phyloP scores from a whole-genome alignment of 2,113 vertebrate species.

The Myotis lucifugus region DNA sequence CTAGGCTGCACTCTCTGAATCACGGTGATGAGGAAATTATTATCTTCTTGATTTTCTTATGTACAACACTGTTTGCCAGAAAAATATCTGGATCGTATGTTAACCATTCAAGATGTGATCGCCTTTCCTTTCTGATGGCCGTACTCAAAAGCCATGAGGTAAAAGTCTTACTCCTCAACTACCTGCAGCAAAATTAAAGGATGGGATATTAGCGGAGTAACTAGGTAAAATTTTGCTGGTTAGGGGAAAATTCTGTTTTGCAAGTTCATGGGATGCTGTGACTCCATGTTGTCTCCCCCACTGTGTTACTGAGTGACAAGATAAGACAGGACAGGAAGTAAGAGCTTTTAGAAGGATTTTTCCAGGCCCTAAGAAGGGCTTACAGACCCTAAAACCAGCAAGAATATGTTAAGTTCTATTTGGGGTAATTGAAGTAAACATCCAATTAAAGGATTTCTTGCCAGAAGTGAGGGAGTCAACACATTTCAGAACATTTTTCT shows the following conservation, averaged over 20 bases:
- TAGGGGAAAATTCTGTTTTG: fast-evolving
- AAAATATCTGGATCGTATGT: background rate
- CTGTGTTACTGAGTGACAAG: background rate
- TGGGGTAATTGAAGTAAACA: slow-evolving; percentile 64
- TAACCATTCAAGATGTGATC: background rate
- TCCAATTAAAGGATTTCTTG: slow-evolving; percentile 66
- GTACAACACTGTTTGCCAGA: background rate
- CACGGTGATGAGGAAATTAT: background rate
- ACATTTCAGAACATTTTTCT: background rate
- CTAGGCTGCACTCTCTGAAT: background rate
- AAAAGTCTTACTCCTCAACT: background rate
- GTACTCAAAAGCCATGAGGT: background rate
- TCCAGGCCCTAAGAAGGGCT: background rate
- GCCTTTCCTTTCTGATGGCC: background rate
- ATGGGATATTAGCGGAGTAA: background rate
- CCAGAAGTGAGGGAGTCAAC: background rate
- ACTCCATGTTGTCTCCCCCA: background rate
- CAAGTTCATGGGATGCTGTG: fast-evolving
- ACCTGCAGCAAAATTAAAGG: background rate
- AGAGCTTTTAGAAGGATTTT: slow-evolving; percentile 42
- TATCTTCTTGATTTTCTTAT: background rate
- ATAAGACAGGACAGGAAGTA: slow-evolving; percentile 49
- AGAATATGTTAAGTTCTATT: slow-evolving; percentile 31
- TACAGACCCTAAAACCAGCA: slow-evolving; percentile 49
- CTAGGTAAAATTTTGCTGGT: background rate